Evolutionary conservation across 2,797 vertebrate species (phyloP), one percentile per base, ranked within the genome.

Genomic region (Macropodus opercularis): DNA sequence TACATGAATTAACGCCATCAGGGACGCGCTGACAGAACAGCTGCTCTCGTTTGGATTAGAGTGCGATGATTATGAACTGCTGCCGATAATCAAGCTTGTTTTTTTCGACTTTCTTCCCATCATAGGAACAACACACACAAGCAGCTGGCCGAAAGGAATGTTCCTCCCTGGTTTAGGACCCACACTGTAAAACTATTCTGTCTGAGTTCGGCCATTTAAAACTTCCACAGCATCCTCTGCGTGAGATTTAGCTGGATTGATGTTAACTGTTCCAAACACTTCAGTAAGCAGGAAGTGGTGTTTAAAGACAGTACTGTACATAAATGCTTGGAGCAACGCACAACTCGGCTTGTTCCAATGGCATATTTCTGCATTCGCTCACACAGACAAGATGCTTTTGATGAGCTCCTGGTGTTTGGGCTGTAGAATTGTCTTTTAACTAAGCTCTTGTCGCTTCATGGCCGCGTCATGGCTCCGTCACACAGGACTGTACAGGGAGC

Each of bases 381-480:
- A 17, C n/a, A 43, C 2, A 14, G 18, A 42, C 14, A 27, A n/a
- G n/a, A n/a, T 46, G 11, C 6, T 2, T 47, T 42, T 53, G 49
- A 57, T 35, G 27, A 41, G 36, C n/a, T 40, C 42, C 29, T 17
- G 39, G 18, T 46, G 27, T 60, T 46, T 15, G 10, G 26, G 12
- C 17, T n/a, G 17, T n/a, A 29, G 31, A 63, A 43, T 23, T 39
- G 34, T 31, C 24, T 54, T 43, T 40, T 41, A 49, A 38, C 48
- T 53, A 72, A 61, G 49, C 32, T 35, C 43, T 36, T 77, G 55
- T n/a, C 52, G 40, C 41, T 61, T 70, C 54, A 63, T n/a, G 26
- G 22, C 23, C 5, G 11, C 43, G 41, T 63, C 64, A 69, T 18
- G 34, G 29, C 51, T 72, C 48, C 50, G 55, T 55, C 48, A 18